Evolutionary conservation across 1,140 invertebrate species (phyloP), one percentile per base, ranked within the genome.

Genomic region (Temnothorax longispinosus): DNA sequence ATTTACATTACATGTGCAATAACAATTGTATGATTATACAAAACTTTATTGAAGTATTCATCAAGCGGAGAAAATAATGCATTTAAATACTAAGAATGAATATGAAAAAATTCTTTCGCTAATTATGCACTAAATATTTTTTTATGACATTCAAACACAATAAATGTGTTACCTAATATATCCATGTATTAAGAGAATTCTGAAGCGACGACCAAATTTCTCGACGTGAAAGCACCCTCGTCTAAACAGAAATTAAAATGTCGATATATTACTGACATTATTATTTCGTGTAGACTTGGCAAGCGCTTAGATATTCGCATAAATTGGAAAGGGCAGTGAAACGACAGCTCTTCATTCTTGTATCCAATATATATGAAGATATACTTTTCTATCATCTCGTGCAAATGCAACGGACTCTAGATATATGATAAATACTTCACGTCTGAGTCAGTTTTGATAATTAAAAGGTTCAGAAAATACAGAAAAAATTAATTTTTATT

Each of bases 81-180:
- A 82, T 82, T 82, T 82, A 82, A 82, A 32, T 32, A 32, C 52
- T 58, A 44, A 71, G 21, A 72, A 44, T 6, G 10, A 18, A 58
- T 71, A 13, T 32, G 13, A 56, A 72, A 60, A 32, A 44, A 72
- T 44, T 11, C 6, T 74, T 27, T 72, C 6, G 52, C 18, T 58
- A 56, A 72, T 58, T 72, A 38, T 58, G 15, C 13, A 21, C 8
- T n/a, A 7, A 38, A 72, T 71, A 58, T 60, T 82, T 58, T 41
- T 82, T 72, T 54, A 82, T 82, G 13, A 2, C 10, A 69, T 27
- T 38, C 38, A 81, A 15, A 67, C 3, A 32, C 32, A 13, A n/a
- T 44, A 32, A 27, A 27, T 44, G 4, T 21, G 2, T 47, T 13
- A 47, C 3, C 10, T 44, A 44, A 44, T 44, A 27, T 27, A 18